Evolutionary conservation across 2,113 vertebrate genomes (phyloP).

Genomic region (rat (Rattus norvegicus)): DNA sequence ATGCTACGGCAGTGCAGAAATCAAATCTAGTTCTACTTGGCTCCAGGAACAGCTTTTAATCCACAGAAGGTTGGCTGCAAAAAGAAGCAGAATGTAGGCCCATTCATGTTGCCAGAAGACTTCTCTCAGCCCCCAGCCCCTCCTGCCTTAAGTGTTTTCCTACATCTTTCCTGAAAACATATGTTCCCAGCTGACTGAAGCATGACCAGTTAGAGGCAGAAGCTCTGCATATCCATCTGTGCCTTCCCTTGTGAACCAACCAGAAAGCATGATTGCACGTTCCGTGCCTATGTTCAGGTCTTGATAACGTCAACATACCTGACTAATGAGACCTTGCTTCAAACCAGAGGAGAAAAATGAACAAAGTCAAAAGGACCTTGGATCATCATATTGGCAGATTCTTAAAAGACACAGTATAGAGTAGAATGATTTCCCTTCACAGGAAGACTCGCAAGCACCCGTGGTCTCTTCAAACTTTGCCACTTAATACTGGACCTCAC

Average conservation of each 20-base stretch:
- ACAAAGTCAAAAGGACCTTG: neutral
- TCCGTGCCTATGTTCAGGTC: conserved; percentile 1
- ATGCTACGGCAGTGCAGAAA: neutral
- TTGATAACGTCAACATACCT: neutral
- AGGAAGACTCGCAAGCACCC: rapidly evolving
- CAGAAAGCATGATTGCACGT: neutral
- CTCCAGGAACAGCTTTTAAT: neutral
- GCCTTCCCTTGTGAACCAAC: conserved; percentile 37
- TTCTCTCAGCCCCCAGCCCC: neutral
- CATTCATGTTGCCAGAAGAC: neutral
- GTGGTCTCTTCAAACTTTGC: neutral
- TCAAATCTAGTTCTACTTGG: neutral
- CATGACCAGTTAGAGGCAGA: conserved; percentile 55
- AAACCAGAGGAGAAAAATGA: neutral
- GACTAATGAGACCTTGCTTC: neutral
- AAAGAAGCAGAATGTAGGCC: neutral
- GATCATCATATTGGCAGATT: neutral
- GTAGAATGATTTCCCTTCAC: neutral
- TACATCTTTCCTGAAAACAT: conserved; percentile 45
- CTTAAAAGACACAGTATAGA: neutral
- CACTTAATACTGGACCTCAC: neutral
- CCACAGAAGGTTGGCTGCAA: neutral
- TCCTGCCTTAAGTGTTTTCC: neutral
- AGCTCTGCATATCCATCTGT: conserved; percentile 24
- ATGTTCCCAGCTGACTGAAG: conserved; percentile 50